Evolutionary conservation across 2,113 vertebrate genomes (phyloP).

Genomic region (Cephalophus harveyi): DNA sequence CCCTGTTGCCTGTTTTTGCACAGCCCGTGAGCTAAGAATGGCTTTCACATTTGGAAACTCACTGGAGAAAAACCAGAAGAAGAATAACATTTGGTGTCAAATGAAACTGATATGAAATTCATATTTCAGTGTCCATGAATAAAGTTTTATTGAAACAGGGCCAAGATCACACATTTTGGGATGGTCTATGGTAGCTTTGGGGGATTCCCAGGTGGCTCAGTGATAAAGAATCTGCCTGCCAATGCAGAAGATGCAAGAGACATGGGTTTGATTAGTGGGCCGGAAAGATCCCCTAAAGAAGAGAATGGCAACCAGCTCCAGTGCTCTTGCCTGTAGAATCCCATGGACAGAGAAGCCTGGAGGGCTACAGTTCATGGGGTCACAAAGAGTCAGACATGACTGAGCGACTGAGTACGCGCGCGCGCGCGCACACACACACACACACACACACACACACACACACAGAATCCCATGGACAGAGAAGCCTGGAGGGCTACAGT

Average conservation of each 20-base stretch:
- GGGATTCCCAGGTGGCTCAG: background rate
- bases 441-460: too few species aligned
- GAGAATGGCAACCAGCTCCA: background rate
- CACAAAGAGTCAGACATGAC: too few species aligned
- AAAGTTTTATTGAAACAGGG: background rate
- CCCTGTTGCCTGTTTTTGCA: background rate
- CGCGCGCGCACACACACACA: too few species aligned
- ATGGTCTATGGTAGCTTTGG: accelerated
- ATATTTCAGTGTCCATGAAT: background rate
- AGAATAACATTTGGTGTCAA: background rate
- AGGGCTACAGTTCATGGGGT: background rate
- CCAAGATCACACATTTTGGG: accelerated
- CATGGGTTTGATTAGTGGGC: background rate
- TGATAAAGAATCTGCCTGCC: background rate
- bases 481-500: too few species aligned
- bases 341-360: background rate
- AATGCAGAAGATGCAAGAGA: background rate
- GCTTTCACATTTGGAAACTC: background rate
- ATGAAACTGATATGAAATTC: background rate
- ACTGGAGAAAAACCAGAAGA: background rate
- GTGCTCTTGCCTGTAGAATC: background rate
- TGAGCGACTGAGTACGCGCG: too few species aligned
- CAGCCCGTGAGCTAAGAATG: background rate
- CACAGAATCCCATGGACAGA: too few species aligned
- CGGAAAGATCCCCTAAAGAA: background rate